A percentile compares a stretch with the other conserved stretches of the same genome.
Evolutionary conservation across 2,888 invertebrate genomes (phyloP).

Genomic region (Meteorus colon): DNA sequence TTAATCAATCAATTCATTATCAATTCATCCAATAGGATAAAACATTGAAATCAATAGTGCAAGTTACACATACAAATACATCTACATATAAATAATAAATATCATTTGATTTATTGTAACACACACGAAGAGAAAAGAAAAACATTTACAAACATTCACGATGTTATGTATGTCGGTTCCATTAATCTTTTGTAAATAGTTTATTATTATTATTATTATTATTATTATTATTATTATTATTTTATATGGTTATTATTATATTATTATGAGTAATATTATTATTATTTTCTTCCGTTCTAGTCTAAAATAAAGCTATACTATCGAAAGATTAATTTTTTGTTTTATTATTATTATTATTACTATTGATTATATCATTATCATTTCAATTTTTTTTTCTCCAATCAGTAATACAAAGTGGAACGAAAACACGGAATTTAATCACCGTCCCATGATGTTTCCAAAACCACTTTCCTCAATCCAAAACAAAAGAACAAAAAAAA

Average conservation of each 20-base stretch:
- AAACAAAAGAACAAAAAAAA: neutral
- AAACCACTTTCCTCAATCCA: neutral
- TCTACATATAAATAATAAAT: conserved; percentile 10
- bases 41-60: neutral
- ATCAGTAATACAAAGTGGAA: neutral
- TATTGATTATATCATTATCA: conserved; percentile 56
- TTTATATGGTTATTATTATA: conserved; percentile 62
- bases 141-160: conserved; percentile 53
- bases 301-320: conserved; percentile 72
- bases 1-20: conserved; percentile 2
- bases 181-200: conserved; percentile 69
- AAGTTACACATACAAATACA: conserved; percentile 18
- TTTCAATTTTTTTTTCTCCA: conserved; percentile 48
- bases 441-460: neutral
- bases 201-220: conserved; percentile 62
- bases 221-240: conserved; percentile 58
- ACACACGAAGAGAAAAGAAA: conserved; percentile 11
- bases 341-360: conserved; percentile 57
- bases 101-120: conserved; percentile 7
- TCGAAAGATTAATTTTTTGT: conserved; percentile 68
- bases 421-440: neutral
- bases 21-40: neutral
- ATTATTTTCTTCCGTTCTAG: conserved; percentile 72
- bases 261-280: conserved; percentile 64
- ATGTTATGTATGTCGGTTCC: conserved; percentile 68